Evolutionary conservation across 2,888 invertebrate species (phyloP), one percentile per base, ranked within the genome.

Genomic region (Idaea straminata): DNA sequence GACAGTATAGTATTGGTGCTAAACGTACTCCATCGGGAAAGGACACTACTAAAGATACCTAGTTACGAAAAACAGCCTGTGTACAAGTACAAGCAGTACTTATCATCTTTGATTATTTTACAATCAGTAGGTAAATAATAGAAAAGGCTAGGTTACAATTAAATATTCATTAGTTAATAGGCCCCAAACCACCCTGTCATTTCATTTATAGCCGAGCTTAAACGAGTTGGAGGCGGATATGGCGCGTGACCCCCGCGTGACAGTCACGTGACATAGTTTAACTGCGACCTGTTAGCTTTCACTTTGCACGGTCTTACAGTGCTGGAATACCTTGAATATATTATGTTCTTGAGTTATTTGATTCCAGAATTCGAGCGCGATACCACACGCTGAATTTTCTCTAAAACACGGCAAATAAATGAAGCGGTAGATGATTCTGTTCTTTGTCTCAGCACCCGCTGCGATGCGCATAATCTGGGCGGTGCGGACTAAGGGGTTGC

Each of bases 251-350:
- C 77, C 73, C 73, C 72, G 77, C 25, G 64, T 5, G 74, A 13
- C 83, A 4, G 74, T 15, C 83, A 70, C 83, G 82, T 73, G 83
- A 6, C 74, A 25, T 67, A 72, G 66, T 81, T 82, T 79, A 77
- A 77, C 74, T 59, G 59, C 59, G 66, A 72, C 69, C 63, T 67
- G 62, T 62, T 47, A 62, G 67, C 64, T 71, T 68, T 67, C 69
- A 71, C 59, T 36, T 5, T 36, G 36, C 36, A 36, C 5, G 25
- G 25, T 25, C 25, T 25, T 3, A 25, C 36, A 1, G 36, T 2
- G 5, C 36, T 36, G 10, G 10, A 36, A 36, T 36, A 36, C 1
- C 5, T 36, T 36, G 4, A 7, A 36, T 36, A 7, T 7, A 47
- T 7, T 7, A 47, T 7, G 5, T 47, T 10, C 10, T 47, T 7